phyloP scores from a whole-genome alignment of 2,797 vertebrate genomes.

The Rhincodon typus region DNA sequence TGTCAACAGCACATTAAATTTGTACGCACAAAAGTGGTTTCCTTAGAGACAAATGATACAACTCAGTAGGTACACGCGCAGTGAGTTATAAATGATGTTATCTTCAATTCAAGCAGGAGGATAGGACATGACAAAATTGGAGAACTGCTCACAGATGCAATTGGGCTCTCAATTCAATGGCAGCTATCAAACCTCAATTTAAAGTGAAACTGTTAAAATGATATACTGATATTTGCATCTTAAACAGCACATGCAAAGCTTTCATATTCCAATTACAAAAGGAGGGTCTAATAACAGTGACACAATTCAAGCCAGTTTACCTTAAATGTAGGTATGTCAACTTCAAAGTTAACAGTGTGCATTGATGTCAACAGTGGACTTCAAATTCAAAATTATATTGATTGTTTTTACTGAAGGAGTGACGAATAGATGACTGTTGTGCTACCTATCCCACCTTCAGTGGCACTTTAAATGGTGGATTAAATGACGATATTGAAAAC shows the following conservation, averaged over 20 bases:
- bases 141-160: background rate
- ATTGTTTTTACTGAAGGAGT: background rate
- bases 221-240: background rate
- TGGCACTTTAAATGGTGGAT: background rate
- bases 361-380: no score
- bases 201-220: background rate
- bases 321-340: no score
- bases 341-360: no score
- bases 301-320: background rate
- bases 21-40: background rate
- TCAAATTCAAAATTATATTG: no score
- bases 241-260: background rate
- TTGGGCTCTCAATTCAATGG: background rate
- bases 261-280: background rate
- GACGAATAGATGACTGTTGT: background rate
- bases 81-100: background rate
- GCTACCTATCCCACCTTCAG: no score
- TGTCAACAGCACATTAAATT: background rate
- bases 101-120: background rate
- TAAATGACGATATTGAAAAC: background rate
- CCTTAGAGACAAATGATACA: background rate
- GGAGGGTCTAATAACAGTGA: background rate
- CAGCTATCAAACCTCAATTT: background rate
- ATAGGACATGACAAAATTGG: background rate
- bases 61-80: background rate